phyloP scores from a whole-genome alignment of 2,888 invertebrate genomes.

The Plebejus anna region DNA sequence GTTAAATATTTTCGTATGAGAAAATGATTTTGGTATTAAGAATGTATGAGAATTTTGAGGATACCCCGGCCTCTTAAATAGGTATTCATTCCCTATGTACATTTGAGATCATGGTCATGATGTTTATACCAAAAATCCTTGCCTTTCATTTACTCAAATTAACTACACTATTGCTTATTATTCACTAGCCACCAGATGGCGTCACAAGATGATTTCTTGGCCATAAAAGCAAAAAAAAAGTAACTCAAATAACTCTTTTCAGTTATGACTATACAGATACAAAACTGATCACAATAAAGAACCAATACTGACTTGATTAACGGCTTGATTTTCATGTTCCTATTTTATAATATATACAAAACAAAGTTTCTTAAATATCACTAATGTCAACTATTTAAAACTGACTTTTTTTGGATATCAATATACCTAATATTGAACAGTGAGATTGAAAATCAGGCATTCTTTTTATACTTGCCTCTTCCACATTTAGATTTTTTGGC shows the following conservation, averaged over 20 bases:
- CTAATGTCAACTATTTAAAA: neutral
- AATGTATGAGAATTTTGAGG: too few relatives aligned
- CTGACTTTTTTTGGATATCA: constrained; percentile 5
- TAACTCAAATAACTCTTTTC: neutral
- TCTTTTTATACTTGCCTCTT: constrained; percentile 3
- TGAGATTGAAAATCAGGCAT: neutral
- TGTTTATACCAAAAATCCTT: neutral
- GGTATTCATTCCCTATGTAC: neutral
- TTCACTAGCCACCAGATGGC: neutral
- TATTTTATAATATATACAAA: constrained; percentile 25
- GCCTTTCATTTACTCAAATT: neutral
- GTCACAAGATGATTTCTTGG: neutral
- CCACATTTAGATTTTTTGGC: neutral
- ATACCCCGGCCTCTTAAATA: neutral
- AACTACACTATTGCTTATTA: neutral
- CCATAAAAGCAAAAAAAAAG: neutral
- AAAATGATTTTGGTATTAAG: too few relatives aligned
- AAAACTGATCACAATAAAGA: constrained; percentile 15
- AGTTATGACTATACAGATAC: neutral
- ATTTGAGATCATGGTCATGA: constrained; percentile 6
- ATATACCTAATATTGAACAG: neutral
- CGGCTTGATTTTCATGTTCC: constrained; percentile 27
- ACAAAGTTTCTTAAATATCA: neutral
- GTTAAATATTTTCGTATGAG: too few relatives aligned
- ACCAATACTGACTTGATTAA: constrained; percentile 27